Evolutionary conservation across 1,140 invertebrate species (phyloP).

Genomic region (Halyomorpha halys): DNA sequence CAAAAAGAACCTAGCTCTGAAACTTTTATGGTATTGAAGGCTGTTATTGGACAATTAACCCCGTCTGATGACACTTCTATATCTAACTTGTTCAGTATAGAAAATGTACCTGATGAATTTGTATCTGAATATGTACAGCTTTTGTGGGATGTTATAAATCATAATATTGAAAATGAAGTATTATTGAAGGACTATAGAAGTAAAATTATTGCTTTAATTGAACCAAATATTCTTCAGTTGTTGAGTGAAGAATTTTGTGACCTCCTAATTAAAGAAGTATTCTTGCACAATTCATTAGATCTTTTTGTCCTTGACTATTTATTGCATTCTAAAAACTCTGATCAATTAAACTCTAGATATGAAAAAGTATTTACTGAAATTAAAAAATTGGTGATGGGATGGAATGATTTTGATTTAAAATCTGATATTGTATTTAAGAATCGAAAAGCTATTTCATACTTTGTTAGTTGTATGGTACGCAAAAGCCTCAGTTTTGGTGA

Average conservation of each 20-base stretch:
- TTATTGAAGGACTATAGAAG: neutral
- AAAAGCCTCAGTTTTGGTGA: too few relatives aligned
- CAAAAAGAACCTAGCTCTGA: neutral
- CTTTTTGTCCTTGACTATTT: neutral
- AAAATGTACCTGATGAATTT: constrained; percentile 12
- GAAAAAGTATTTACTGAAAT: too few relatives aligned
- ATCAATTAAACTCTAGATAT: neutral
- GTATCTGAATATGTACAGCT: constrained; percentile 17
- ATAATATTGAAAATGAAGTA: neutral
- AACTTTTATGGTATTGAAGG: constrained; percentile 2
- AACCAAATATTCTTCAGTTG: neutral
- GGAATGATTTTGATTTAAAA: too few relatives aligned
- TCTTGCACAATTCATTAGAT: neutral
- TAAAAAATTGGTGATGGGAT: too few relatives aligned
- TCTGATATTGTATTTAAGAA: too few relatives aligned
- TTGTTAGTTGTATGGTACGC: too few relatives aligned
- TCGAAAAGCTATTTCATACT: too few relatives aligned
- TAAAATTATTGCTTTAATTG: constrained; percentile 8
- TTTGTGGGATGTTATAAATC: constrained; percentile 15
- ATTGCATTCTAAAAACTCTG: neutral
- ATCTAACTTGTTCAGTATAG: neutral
- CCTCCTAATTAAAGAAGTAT: neutral
- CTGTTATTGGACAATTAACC: neutral
- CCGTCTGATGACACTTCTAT: constrained; percentile 4
- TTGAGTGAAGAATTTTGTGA: constrained; percentile 12